A percentile compares a stretch with the other conserved stretches of the same genome.
Evolutionary conservation across 2,113 vertebrate species (phyloP).

Genomic region (Noctilio leporinus): DNA sequence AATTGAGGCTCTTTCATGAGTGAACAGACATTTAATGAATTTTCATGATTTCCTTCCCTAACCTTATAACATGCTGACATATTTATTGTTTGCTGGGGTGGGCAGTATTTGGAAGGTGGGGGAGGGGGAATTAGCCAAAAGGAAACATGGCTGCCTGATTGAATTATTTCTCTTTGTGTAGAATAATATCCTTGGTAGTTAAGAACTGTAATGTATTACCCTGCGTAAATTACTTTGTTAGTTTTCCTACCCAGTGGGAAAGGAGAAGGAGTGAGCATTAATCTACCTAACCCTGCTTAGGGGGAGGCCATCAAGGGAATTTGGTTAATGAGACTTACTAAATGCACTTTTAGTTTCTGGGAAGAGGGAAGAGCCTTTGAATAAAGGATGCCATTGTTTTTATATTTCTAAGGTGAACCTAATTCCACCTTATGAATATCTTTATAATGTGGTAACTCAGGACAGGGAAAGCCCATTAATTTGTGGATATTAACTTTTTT

Average conservation of each 20-base stretch:
- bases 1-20: neutral
- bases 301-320: neutral
- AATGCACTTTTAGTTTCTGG: neutral
- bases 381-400: neutral
- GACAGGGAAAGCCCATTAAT: neutral
- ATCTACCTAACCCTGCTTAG: neutral
- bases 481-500: neutral
- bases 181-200: constrained; percentile 15
- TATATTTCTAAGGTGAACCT: neutral
- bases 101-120: neutral
- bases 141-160: constrained; percentile 12
- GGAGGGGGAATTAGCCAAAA: neutral
- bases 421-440: neutral
- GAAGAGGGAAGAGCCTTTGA: neutral
- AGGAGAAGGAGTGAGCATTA: neutral
- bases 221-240: constrained; percentile 36
- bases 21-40: constrained; percentile 39
- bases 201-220: neutral
- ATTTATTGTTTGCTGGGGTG: neutral
- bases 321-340: neutral
- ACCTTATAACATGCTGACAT: constrained; percentile 12
- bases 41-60: neutral
- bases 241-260: neutral
- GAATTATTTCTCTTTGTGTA: constrained; percentile 47
- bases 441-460: neutral